These are phyloP conservation scores for Trichonephila clavipes DNA, from an alignment of 1,140 invertebrate genomes.

Conservation along the genomic window DNA sequence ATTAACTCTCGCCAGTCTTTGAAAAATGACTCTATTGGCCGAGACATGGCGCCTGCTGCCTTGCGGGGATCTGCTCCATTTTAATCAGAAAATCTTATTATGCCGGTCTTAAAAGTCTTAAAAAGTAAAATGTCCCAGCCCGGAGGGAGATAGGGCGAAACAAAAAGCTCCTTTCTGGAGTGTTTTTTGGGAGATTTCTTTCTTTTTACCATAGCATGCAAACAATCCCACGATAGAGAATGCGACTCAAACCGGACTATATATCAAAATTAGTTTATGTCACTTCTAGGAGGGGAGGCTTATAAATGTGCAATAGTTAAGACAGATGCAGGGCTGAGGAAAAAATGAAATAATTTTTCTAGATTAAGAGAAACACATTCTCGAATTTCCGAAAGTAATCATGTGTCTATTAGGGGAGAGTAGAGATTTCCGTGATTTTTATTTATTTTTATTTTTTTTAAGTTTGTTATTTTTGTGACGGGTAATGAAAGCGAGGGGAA, in stretches of 20 bases:
- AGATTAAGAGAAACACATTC: constrained; percentile 38
- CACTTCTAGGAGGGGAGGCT: not conserved
- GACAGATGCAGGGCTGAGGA: not conserved
- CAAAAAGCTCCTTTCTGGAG: not conserved
- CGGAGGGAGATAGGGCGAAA: constrained; percentile 37
- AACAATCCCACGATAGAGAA: not conserved
- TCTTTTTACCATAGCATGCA: not conserved
- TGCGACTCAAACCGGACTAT: not conserved
- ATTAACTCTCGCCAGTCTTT: constrained; percentile 72
- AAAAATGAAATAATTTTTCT: constrained; percentile 59
- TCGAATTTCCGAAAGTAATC: constrained; percentile 21
- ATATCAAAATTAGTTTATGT: constrained; percentile 69
- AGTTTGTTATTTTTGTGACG: not conserved
- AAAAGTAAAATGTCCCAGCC: constrained; percentile 32
- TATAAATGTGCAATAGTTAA: not conserved
- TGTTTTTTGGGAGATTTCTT: not conserved
- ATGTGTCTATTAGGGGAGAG: constrained; percentile 7
- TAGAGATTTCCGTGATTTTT: constrained; percentile 1
- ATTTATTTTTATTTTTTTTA: not conserved
- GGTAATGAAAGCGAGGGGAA: not conserved
- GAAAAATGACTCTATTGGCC: constrained; percentile 69
- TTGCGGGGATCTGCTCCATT: constrained; percentile 59
- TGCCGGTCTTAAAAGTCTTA: constrained; percentile 68
- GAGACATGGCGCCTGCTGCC: constrained; percentile 73
- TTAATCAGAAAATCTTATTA: constrained; percentile 76